Percentiles rank a stretch among this genome's conserved stretches.
Evolutionary conservation across 2,888 invertebrate genomes (phyloP).

Genomic region (Caradrina clavipalpis): DNA sequence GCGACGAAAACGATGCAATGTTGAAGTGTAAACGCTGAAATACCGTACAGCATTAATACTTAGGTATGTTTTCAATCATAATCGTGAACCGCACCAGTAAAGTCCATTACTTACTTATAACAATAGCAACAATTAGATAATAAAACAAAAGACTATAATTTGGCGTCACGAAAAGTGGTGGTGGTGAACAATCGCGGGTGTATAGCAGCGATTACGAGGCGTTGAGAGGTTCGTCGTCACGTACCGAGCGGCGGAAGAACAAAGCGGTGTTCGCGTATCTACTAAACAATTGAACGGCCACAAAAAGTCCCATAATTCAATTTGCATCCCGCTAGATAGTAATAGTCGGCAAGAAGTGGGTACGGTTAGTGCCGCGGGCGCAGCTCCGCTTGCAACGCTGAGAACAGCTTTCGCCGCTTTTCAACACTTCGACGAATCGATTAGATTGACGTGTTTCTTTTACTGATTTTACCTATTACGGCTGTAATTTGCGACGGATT

Average conservation of each 20-base stretch:
- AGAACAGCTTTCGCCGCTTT: conserved; percentile 89
- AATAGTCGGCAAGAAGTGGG: conserved; percentile 82
- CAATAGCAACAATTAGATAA: conserved; percentile 89
- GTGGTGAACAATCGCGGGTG: conserved; percentile 82
- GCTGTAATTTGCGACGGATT: conserved; percentile 62
- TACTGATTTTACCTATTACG: conserved; percentile 76
- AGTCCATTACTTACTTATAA: conserved; percentile 80
- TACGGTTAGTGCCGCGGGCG: conserved; percentile 82
- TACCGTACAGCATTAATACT: conserved; percentile 46
- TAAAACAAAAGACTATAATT: conserved; percentile 89
- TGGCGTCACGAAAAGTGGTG: conserved; percentile 84
- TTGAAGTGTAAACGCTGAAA: conserved; percentile 30
- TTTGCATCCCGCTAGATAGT: conserved; percentile 90
- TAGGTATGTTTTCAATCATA: conserved; percentile 65
- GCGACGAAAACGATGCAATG: conserved; percentile 8
- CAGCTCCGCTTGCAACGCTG: conserved; percentile 78
- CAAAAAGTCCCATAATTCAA: conserved; percentile 91
- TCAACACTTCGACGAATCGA: conserved; percentile 90
- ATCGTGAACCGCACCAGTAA: conserved; percentile 71
- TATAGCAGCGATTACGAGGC: conserved; percentile 81
- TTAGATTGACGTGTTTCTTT: conserved; percentile 82
- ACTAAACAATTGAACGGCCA: conserved; percentile 87
- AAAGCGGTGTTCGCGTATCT: conserved; percentile 78
- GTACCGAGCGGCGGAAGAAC: conserved; percentile 86
- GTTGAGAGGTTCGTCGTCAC: conserved; percentile 88